Evolutionary conservation across 2,113 vertebrate species (phyloP).

Genomic region (Stigmatopora nigra): DNA sequence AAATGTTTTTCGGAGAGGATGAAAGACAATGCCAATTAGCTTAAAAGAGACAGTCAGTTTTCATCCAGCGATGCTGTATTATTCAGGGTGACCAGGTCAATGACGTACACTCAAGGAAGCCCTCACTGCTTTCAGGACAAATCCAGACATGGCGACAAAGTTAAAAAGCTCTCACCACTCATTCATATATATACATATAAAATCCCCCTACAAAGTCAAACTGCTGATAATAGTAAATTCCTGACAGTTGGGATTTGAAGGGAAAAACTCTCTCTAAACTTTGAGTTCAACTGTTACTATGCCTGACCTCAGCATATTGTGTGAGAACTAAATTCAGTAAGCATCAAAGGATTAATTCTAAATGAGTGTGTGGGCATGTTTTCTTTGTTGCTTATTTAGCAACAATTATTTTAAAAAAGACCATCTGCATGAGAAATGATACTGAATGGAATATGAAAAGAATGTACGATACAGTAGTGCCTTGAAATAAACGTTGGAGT

Average conservation of each 20-base stretch:
- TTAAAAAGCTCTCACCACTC: constrained; percentile 41
- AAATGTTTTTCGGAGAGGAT: constrained; percentile 38
- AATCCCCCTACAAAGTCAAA: background rate
- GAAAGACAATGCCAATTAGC: constrained; percentile 43
- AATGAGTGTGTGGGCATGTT: background rate
- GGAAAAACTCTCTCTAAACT: background rate
- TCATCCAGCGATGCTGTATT: constrained; percentile 22
- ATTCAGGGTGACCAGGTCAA: constrained; percentile 11
- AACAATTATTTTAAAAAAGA: too few species aligned
- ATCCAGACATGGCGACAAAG: constrained; percentile 9
- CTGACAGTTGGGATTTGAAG: background rate
- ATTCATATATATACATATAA: too few species aligned
- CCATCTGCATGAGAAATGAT: too few species aligned
- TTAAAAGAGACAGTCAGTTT: constrained; percentile 35
- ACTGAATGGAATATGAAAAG: too few species aligned
- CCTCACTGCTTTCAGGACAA: constrained; percentile 18
- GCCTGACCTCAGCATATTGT: constrained; percentile 3
- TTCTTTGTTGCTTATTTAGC: too few species aligned
- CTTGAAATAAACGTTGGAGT: too few species aligned
- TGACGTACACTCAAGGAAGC: constrained; percentile 35
- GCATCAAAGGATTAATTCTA: background rate
- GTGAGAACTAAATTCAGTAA: background rate
- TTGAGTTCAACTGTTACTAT: background rate
- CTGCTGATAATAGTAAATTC: background rate
- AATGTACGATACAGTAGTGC: too few species aligned